These are phyloP conservation scores for Mola mola DNA, from an alignment of 2,113 vertebrate species.

Conservation along the genomic window DNA sequence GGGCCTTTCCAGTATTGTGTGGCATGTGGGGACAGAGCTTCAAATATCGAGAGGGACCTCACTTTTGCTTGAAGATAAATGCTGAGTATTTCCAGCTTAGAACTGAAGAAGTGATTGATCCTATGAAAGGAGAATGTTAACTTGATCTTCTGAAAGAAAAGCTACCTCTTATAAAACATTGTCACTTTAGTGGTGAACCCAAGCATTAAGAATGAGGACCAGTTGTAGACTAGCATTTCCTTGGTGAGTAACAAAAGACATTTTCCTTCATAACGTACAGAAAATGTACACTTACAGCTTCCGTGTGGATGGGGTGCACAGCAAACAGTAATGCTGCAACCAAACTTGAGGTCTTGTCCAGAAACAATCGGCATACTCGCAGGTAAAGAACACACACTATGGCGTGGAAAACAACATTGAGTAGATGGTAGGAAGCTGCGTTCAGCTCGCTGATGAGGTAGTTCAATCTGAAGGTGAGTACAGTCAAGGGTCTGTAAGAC, in stretches of 20 bases:
- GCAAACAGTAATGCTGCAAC: constrained; percentile 93
- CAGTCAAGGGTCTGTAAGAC: constrained; percentile 95
- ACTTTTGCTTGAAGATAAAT: neutral
- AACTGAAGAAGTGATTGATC: neutral
- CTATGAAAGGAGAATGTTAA: neutral
- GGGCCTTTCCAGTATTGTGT: neutral
- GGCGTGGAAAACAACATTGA: constrained; percentile 90
- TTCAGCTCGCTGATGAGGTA: constrained; percentile 94
- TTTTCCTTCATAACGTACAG: neutral
- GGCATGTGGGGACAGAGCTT: neutral
- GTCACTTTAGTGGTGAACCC: neutral
- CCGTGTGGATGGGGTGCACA: constrained; percentile 95
- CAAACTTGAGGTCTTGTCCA: constrained; percentile 87
- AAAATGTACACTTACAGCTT: constrained; percentile 88
- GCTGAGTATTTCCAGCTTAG: neutral
- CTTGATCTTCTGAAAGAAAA: no score
- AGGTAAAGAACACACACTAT: constrained; percentile 92
- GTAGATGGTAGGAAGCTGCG: constrained; percentile 93
- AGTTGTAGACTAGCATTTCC: no score
- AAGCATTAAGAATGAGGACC: no score
- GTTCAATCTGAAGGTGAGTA: constrained; percentile 96
- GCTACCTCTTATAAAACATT: neutral
- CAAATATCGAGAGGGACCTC: neutral
- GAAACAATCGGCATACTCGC: constrained; percentile 90
- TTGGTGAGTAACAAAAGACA: no score